phyloP scores from a whole-genome alignment of 2,797 vertebrate species.

The Orestias chungarensis region DNA sequence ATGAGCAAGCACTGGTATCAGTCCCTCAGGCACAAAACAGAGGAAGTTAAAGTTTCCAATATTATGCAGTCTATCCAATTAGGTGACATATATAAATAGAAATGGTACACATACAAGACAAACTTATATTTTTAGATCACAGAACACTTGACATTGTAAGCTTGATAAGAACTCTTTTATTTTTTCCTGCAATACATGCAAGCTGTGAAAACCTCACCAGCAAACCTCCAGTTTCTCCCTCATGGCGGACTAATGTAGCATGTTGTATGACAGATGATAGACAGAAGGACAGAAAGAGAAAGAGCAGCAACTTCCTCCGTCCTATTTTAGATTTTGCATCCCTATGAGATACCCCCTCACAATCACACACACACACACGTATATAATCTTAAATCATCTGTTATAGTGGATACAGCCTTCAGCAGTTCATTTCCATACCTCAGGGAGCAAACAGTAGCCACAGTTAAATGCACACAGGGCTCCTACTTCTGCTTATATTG shows the following conservation, averaged over 20 bases:
- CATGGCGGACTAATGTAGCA: constrained; percentile 4
- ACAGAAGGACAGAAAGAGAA: constrained; percentile 17
- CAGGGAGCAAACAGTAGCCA: constrained; percentile 35
- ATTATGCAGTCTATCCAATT: constrained; percentile 72
- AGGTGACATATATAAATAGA: constrained; percentile 70
- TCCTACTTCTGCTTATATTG: constrained; percentile 2
- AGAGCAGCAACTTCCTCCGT: constrained; percentile 13
- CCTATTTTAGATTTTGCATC: constrained; percentile 19
- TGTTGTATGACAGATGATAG: constrained; percentile 23
- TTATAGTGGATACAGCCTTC: constrained; percentile 57
- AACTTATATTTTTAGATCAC: constrained; percentile 4
- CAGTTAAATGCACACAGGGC: constrained; percentile 10
- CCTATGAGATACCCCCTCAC: constrained; percentile 17
- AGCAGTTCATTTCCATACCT: constrained; percentile 54
- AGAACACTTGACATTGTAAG: constrained; percentile 4
- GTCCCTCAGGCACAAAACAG: constrained; percentile 52
- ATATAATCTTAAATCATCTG: constrained; percentile 39
- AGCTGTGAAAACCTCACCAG: constrained; percentile 4
- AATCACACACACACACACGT: constrained; percentile 6
- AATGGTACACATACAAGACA: constrained; percentile 13
- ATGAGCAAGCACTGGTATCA: constrained; percentile 46
- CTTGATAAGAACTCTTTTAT: constrained; percentile 5
- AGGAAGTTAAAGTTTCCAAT: constrained; percentile 42
- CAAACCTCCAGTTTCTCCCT: constrained; percentile 1
- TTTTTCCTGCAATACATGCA: constrained; percentile 10